Percentiles rank a stretch among this genome's conserved stretches.
phyloP scores from a whole-genome alignment of 2,797 vertebrate species.

The Squalus acanthias region DNA sequence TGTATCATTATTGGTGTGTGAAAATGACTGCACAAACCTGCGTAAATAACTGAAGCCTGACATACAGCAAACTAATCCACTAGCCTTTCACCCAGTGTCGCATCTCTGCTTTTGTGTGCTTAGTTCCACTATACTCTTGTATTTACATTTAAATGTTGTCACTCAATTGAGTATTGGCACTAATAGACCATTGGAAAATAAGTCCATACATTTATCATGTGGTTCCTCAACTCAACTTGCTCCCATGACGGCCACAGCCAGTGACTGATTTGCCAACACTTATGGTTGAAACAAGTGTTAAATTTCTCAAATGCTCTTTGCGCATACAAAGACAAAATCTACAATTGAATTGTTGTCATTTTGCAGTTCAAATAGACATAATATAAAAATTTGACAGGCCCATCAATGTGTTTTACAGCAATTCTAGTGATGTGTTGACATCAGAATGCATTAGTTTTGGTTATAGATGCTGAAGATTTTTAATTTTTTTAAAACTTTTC shows the following conservation, averaged over 20 bases:
- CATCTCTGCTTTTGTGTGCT: not conserved
- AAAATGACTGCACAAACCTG: not conserved
- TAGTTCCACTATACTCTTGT: not conserved
- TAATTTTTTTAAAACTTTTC: not conserved
- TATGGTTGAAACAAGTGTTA: not conserved
- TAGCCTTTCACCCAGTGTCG: not conserved
- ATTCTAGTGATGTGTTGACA: not conserved
- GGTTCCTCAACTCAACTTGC: not conserved
- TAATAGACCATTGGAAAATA: not conserved
- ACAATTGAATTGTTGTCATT: not conserved
- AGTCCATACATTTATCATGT: not conserved
- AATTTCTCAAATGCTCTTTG: not conserved
- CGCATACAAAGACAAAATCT: not conserved
- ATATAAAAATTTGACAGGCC: not conserved
- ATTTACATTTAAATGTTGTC: not conserved
- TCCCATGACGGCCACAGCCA: not conserved
- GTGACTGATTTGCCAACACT: not conserved
- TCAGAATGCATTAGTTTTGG: not conserved
- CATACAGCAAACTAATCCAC: not conserved
- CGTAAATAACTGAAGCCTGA: not conserved
- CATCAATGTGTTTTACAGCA: not conserved
- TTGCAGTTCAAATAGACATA: not conserved
- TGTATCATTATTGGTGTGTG: not conserved
- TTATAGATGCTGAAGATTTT: not conserved
- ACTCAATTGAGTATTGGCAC: too few species aligned